These are phyloP conservation scores for Oreortyx pictus DNA, from an alignment of 2,797 vertebrate genomes.

Conservation along the genomic window DNA sequence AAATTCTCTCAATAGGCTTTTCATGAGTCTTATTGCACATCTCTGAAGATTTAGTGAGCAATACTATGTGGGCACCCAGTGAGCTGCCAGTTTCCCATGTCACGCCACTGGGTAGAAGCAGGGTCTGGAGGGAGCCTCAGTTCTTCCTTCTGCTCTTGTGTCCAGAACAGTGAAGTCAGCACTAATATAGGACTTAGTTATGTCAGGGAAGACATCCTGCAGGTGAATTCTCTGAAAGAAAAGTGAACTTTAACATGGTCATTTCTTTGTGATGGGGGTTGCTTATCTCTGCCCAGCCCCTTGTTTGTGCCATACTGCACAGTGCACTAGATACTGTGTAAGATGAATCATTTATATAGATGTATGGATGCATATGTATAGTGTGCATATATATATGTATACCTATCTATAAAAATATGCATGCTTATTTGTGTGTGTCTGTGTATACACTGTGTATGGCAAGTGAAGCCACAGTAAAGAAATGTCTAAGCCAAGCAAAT, in stretches of 20 bases:
- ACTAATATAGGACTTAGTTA: neutral
- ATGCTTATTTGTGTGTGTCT: neutral
- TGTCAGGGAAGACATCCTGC: neutral
- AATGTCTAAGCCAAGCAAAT: neutral
- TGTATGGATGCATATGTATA: no score
- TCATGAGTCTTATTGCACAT: neutral
- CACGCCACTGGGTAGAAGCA: neutral
- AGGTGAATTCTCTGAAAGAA: neutral
- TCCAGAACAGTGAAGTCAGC: neutral
- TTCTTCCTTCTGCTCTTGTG: neutral
- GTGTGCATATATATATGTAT: accelerated
- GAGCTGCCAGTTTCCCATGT: neutral
- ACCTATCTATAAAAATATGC: neutral
- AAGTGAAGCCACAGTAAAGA: neutral
- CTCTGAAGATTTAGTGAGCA: neutral
- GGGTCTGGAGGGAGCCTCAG: neutral
- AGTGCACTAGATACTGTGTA: neutral
- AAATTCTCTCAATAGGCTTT: neutral
- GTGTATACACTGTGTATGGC: neutral
- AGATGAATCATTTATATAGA: neutral
- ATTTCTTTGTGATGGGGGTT: neutral
- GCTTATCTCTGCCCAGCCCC: neutral
- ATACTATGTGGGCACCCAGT: neutral
- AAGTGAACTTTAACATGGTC: neutral
- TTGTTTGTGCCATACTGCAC: neutral